Conservation (phyloP, 2,888 invertebrate species). For the Amitus sp. region DNA sequence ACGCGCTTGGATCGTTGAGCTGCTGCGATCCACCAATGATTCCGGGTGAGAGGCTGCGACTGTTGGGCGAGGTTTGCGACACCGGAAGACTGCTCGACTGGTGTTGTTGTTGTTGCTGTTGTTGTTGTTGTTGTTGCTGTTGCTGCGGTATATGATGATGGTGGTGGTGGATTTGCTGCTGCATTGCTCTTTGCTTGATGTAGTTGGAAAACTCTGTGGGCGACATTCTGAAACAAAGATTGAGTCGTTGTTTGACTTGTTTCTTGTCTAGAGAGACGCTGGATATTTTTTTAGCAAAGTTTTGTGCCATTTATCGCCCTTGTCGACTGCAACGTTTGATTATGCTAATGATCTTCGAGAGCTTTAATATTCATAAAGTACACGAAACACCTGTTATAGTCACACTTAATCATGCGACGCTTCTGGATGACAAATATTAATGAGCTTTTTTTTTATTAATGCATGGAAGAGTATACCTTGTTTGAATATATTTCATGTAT, state of each 20-base stretch:
- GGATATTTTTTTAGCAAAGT: neutral
- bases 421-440: conserved; percentile 1
- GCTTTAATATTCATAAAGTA: neutral
- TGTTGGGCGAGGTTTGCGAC: conserved; percentile 72
- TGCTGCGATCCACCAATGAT: conserved; percentile 54
- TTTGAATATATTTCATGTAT: neutral
- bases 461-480: neutral
- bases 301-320: neutral
- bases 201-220: conserved; percentile 98
- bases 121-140: conserved; percentile 67
- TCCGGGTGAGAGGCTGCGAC: conserved; percentile 71
- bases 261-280: neutral
- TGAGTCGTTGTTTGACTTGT: neutral
- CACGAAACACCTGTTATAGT: neutral
- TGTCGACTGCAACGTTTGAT: neutral
- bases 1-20: conserved; percentile 70
- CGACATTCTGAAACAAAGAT: conserved; percentile 79
- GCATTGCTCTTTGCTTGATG: conserved; percentile 93
- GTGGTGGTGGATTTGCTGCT: conserved; percentile 77
- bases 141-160: conserved; percentile 67
- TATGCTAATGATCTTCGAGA: neutral
- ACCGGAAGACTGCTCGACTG: conserved; percentile 64
- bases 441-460: neutral
- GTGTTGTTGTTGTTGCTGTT: conserved; percentile 62
- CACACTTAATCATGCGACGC: conserved; percentile 1